Evolutionary conservation across 2,888 invertebrate genomes (phyloP).

Genomic region (Acanthoscelides obtectus): DNA sequence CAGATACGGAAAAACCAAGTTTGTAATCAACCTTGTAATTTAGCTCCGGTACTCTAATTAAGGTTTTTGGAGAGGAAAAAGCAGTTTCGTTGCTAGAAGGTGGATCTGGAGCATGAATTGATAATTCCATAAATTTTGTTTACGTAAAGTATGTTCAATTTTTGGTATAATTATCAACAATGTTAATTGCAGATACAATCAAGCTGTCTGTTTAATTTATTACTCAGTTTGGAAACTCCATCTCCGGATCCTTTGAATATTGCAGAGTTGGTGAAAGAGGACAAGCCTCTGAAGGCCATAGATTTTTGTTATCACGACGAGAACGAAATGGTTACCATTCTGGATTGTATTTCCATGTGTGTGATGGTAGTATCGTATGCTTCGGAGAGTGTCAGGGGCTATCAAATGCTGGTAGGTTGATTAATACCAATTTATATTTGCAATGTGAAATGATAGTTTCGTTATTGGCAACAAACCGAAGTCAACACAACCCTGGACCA

Average conservation of each 20-base stretch:
- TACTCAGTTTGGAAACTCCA: constrained; percentile 89
- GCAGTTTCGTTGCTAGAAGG: too few relatives aligned
- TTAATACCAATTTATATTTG: constrained; percentile 1
- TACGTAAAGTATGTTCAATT: not conserved
- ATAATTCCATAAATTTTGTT: too few relatives aligned
- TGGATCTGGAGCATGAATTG: too few relatives aligned
- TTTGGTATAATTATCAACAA: too few relatives aligned
- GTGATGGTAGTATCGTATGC: constrained; percentile 99
- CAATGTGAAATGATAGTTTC: not conserved
- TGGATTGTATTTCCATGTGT: constrained; percentile 97
- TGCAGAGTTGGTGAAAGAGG: constrained; percentile 85
- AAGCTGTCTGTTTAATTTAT: constrained; percentile 84
- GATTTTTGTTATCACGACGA: constrained; percentile 99
- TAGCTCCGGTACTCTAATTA: too few relatives aligned
- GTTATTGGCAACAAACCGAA: too few relatives aligned
- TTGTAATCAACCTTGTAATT: too few relatives aligned
- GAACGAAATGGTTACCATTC: constrained; percentile 91
- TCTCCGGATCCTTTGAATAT: constrained; percentile 93
- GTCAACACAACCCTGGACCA: too few relatives aligned
- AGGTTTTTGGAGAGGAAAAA: too few relatives aligned
- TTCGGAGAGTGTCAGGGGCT: constrained; percentile 88
- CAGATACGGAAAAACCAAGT: too few relatives aligned
- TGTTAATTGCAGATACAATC: constrained; percentile 55
- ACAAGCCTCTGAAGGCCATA: constrained; percentile 86
- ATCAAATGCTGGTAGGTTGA: constrained; percentile 79